phyloP scores from a whole-genome alignment of 2,797 vertebrate genomes.

The Avahi laniger region DNA sequence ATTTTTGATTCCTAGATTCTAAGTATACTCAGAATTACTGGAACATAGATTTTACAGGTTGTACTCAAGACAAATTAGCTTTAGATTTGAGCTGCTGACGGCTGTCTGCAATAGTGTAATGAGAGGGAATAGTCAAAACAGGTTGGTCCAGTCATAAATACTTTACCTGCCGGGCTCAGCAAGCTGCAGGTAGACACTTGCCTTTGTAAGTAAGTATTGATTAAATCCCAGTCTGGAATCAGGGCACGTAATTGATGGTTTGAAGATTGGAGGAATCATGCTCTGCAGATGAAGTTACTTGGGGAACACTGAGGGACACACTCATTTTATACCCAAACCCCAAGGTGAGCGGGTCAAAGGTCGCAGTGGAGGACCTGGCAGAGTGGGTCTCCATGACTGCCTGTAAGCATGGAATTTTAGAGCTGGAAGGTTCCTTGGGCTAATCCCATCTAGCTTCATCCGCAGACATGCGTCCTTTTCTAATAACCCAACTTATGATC shows the following conservation, averaged over 20 bases:
- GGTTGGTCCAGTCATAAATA: slow-evolving; percentile 58
- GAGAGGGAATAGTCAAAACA: neutral
- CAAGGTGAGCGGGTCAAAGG: neutral
- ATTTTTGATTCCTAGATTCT: neutral
- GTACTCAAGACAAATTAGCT: neutral
- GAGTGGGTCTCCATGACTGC: rapidly evolving
- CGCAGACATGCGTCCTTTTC: rapidly evolving
- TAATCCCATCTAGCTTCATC: neutral
- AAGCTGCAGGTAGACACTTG: slow-evolving; percentile 51
- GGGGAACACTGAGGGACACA: rapidly evolving
- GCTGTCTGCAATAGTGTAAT: neutral
- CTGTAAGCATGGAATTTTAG: neutral
- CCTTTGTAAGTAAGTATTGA: slow-evolving; percentile 55
- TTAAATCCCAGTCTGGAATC: slow-evolving; percentile 34
- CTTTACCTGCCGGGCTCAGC: slow-evolving; percentile 1
- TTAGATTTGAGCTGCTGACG: neutral
- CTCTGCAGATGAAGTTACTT: neutral
- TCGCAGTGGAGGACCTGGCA: rapidly evolving
- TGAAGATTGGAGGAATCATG: neutral
- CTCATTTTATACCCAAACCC: neutral
- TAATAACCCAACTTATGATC: rapidly evolving
- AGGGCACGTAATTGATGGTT: neutral
- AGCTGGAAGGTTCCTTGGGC: neutral
- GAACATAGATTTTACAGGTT: neutral
- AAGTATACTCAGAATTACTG: neutral